phyloP scores from a whole-genome alignment of 1,140 invertebrate genomes.

The Pseudoatta argentina region DNA sequence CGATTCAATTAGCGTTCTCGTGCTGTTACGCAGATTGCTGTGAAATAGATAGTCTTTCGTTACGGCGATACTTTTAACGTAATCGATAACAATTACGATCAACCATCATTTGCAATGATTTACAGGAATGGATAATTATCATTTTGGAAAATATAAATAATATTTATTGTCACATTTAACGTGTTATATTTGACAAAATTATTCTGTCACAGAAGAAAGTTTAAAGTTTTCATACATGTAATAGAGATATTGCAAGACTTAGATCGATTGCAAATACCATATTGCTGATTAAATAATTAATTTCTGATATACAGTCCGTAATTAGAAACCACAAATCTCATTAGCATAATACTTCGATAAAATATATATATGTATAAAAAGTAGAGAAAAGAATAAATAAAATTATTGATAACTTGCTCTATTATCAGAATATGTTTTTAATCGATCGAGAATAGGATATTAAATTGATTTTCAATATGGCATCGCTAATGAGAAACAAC shows the following conservation, averaged over 20 bases:
- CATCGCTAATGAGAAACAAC: slow-evolving; percentile 22
- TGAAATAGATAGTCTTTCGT: neutral
- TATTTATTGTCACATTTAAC: neutral
- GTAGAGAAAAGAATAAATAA: slow-evolving; percentile 27
- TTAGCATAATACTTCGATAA: slow-evolving; percentile 11
- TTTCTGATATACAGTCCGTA: slow-evolving; percentile 46
- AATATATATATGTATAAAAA: neutral
- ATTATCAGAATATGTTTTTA: slow-evolving; percentile 20
- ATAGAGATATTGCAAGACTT: neutral
- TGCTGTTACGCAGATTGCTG: neutral
- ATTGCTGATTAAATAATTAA: slow-evolving; percentile 30
- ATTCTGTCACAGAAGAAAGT: neutral
- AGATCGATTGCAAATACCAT: slow-evolving; percentile 9
- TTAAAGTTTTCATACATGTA: neutral
- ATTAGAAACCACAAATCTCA: slow-evolving; percentile 32
- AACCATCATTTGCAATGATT: neutral
- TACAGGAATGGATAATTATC: neutral
- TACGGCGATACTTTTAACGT: neutral
- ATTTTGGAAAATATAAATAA: neutral
- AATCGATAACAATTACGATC: neutral
- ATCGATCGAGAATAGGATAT: neutral
- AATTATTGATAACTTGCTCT: neutral
- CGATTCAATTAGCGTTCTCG: slow-evolving; percentile 37
- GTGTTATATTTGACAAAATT: neutral
- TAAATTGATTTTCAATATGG: slow-evolving; percentile 3